Percentiles rank a stretch among this genome's conserved stretches.
These are phyloP conservation scores for Temnopleurus reevesii DNA, from an alignment of 53 echinoderm and acorn worm species.

Conservation along the genomic window DNA sequence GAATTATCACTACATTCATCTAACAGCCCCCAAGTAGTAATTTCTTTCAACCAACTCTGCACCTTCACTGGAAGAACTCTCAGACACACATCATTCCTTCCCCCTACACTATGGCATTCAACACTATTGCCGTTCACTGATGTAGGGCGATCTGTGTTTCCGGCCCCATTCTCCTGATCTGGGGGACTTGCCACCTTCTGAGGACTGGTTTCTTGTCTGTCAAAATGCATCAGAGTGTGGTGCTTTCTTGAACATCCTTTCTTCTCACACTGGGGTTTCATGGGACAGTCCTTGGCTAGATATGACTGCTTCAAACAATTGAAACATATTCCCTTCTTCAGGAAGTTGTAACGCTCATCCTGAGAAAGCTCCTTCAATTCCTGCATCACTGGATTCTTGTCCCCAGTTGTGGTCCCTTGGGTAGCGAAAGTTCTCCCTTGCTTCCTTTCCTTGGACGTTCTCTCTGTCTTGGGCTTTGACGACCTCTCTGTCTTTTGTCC, in stretches of 20 bases:
- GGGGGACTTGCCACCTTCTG: background rate
- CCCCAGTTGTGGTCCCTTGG: background rate
- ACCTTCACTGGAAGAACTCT: slow-evolving; percentile 61
- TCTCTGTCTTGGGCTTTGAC: background rate
- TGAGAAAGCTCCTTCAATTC: slow-evolving; percentile 44
- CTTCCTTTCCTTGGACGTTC: background rate
- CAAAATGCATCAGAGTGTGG: slow-evolving; percentile 52
- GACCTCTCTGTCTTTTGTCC: background rate
- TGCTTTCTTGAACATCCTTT: slow-evolving; percentile 52
- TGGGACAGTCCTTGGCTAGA: slow-evolving; percentile 44
- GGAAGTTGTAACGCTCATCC: background rate
- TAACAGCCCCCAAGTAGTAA: slow-evolving; percentile 61
- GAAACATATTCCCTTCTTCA: slow-evolving; percentile 44
- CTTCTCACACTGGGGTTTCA: slow-evolving; percentile 11
- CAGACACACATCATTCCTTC: slow-evolving; percentile 36
- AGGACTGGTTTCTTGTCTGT: slow-evolving; percentile 6
- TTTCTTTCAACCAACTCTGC: background rate
- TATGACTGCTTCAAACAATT: slow-evolving; percentile 48
- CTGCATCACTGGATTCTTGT: background rate
- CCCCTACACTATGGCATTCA: slow-evolving; percentile 47
- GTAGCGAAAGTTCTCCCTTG: background rate
- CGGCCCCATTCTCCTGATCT: slow-evolving; percentile 41
- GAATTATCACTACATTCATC: background rate
- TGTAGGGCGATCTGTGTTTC: background rate
- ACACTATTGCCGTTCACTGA: background rate